A percentile compares a stretch with the other conserved stretches of the same genome.
phyloP scores from a whole-genome alignment of 2,888 invertebrate species.

The Dastarcus helophoroides region DNA sequence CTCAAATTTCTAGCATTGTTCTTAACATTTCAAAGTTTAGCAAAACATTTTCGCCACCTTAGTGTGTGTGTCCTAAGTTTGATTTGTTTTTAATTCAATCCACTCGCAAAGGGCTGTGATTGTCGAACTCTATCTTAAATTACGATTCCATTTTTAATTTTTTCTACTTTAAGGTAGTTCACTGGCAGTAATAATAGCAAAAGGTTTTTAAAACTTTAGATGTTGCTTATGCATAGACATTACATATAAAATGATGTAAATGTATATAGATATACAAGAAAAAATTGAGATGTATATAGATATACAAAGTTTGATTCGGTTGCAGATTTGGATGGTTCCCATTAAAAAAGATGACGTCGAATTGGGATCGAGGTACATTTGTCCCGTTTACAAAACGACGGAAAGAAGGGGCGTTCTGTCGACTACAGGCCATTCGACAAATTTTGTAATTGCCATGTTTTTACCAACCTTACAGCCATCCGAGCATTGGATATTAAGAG shows the following conservation, averaged over 20 bases:
- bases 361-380: conserved; percentile 54
- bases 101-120: no score
- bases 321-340: conserved; percentile 75
- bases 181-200: no score
- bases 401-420: conserved; percentile 78
- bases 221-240: neutral
- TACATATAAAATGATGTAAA: neutral
- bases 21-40: no score
- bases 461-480: conserved; percentile 52
- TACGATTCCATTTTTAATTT: no score
- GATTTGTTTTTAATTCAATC: no score
- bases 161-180: no score
- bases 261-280: conserved; percentile 2
- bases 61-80: no score
- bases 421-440: conserved; percentile 90
- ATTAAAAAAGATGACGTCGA: conserved; percentile 57
- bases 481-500: conserved; percentile 82
- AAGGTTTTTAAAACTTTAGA: neutral
- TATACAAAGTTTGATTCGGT: neutral
- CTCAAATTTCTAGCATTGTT: no score
- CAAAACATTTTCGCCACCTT: no score
- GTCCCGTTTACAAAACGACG: conserved; percentile 85
- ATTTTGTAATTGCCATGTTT: conserved; percentile 79
- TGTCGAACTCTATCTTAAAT: no score
- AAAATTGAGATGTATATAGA: conserved; percentile 2